These are phyloP conservation scores for Cheirogaleus major DNA, from an alignment of 2,797 vertebrate genomes.

Conservation along the genomic window DNA sequence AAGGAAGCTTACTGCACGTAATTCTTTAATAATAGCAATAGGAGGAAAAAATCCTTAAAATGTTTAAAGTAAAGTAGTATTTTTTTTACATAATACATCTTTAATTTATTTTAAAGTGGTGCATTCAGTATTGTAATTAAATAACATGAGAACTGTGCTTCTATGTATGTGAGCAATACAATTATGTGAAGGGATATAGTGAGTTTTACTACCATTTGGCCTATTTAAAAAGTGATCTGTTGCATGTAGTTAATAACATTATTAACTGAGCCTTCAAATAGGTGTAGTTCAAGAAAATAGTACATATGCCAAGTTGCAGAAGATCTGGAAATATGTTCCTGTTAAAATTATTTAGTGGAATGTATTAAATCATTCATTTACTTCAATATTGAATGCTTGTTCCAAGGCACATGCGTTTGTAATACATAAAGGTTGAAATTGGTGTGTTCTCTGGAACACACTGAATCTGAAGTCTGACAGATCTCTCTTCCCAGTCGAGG, in stretches of 20 bases:
- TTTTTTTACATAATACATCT: slow-evolving; percentile 39
- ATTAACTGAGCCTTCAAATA: slow-evolving; percentile 41
- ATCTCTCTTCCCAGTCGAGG: background rate
- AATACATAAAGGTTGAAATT: slow-evolving; percentile 29
- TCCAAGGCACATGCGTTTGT: background rate
- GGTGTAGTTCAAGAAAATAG: background rate
- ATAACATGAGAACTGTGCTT: slow-evolving; percentile 38
- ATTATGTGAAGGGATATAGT: slow-evolving; percentile 10
- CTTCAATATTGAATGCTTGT: background rate
- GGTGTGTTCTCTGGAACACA: background rate
- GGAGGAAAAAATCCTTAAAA: slow-evolving; percentile 28
- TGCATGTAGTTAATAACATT: slow-evolving; percentile 8
- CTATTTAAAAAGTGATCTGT: slow-evolving; percentile 45
- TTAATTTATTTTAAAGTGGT: slow-evolving; percentile 52
- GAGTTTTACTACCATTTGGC: slow-evolving; percentile 40
- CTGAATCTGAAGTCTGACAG: background rate
- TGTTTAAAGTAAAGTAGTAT: slow-evolving; percentile 54
- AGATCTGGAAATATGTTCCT: slow-evolving; percentile 1
- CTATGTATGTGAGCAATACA: background rate
- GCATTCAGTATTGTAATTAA: slow-evolving; percentile 44
- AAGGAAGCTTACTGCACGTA: slow-evolving; percentile 74
- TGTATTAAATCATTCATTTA: background rate
- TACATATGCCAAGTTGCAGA: background rate
- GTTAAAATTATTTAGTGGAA: slow-evolving; percentile 23
- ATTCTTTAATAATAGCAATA: slow-evolving; percentile 50